Conservation (phyloP, 2,113 vertebrate species). For the Ploceus nigricollis region DNA sequence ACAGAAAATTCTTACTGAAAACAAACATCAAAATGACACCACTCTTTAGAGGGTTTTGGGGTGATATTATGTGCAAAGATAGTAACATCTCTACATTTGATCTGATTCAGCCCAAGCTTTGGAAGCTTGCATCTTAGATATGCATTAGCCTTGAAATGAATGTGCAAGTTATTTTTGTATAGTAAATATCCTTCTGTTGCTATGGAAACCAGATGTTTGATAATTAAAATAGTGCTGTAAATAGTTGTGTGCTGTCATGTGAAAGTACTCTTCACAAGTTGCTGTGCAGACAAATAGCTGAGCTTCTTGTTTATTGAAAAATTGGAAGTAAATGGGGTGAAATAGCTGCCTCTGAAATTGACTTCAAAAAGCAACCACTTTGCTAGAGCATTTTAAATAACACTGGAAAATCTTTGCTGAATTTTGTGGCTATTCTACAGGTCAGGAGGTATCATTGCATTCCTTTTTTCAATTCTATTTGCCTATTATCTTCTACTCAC, state of each 20-base stretch:
- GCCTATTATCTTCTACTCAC: neutral
- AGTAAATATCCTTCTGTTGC: neutral
- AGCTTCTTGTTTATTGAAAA: neutral
- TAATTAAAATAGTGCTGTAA: neutral
- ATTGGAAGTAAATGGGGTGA: neutral
- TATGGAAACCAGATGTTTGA: constrained; percentile 49
- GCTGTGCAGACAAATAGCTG: neutral
- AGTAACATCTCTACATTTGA: neutral
- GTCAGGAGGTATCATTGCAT: neutral
- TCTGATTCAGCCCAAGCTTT: neutral
- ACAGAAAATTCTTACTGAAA: neutral
- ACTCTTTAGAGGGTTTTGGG: neutral
- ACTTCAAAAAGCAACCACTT: neutral
- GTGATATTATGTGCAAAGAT: neutral
- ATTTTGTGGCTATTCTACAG: neutral
- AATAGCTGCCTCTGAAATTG: neutral
- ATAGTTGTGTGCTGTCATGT: neutral
- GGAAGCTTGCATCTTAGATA: neutral
- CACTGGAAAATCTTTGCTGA: neutral
- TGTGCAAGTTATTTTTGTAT: constrained; percentile 21
- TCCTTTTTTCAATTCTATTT: neutral
- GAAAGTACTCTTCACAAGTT: neutral
- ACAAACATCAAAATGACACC: neutral
- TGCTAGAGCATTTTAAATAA: neutral
- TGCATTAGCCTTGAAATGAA: neutral